Conservation (phyloP, 2,888 invertebrate species). For the Gastrophysa polygoni region DNA sequence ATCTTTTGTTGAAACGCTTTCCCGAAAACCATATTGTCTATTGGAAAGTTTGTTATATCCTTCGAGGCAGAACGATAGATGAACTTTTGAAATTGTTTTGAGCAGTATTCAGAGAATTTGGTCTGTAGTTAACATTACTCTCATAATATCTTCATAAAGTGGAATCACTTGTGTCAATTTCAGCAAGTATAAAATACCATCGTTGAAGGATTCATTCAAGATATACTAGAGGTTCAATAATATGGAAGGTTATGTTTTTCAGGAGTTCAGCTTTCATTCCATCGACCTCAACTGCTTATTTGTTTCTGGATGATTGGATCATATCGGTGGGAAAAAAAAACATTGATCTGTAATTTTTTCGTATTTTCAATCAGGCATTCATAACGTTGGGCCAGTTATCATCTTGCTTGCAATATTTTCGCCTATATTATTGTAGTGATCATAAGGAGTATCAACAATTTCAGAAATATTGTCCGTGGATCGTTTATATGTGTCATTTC, state of each 20-base stretch:
- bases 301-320: not conserved
- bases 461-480: no score
- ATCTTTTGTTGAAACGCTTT: not conserved
- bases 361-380: not conserved
- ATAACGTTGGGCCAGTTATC: not conserved
- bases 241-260: no score
- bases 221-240: not conserved
- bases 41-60: not conserved
- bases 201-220: slow-evolving; percentile 3
- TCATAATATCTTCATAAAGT: not conserved
- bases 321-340: not conserved
- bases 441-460: not conserved
- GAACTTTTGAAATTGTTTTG: not conserved
- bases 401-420: not conserved
- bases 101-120: not conserved
- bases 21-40: not conserved
- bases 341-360: not conserved
- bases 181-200: no score
- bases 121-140: not conserved
- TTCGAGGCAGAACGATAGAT: not conserved
- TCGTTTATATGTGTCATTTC: no score
- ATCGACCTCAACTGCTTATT: not conserved
- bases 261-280: no score
- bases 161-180: no score
- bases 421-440: not conserved